Evolutionary conservation across 2,797 vertebrate species (phyloP), one percentile per base, ranked within the genome.

Genomic region (Hydrolagus colliei): DNA sequence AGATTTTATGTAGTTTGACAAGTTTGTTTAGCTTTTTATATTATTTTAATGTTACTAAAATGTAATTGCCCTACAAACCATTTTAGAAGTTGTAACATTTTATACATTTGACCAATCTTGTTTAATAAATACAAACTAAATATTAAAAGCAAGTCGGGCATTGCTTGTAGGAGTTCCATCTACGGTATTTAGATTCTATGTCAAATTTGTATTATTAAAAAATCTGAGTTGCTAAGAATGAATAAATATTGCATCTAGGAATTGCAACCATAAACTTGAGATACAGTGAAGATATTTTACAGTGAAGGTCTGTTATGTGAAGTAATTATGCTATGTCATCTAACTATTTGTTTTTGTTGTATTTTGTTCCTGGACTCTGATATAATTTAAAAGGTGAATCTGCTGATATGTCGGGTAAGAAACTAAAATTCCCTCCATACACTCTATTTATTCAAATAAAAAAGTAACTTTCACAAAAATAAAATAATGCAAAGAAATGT

Each of bases 351-450:
- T 71, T 84, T 68, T 71, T 84, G 68, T 84, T 84, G 79, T 18
- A 71, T 41, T 84, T 84, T 82, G 65, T 67, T 84, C 68, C 79
- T 84, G 79, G 32, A 35, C 79, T 84, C 27, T 84, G 79, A n/a
- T 71, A n/a, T 84, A 84, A 41, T 35, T 71, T 41, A 84, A 84
- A 52, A 99, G 97, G 97, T 95, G 97, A 99, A 91, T 93, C 95
- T 92, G 96, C 96, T 92, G 97, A 99, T 91, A 97, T 98, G 97
- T 98, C 97, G 96, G 97, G 97, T 99, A 96, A 93, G 92, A 89
- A 91, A 89, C 89, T 77, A 77, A 87, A 89, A 89, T 90, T 89
- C 88, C 80, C 89, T 63, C 27, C 65, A 27, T 84, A 5, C 32
- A 41, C 18, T 67, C 65, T 71, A 27, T 4, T 13, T 35, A 13